Base-by-base conservation (phyloP, 2,113 vertebrate genomes). In the Dipodomys merriami region DNA sequence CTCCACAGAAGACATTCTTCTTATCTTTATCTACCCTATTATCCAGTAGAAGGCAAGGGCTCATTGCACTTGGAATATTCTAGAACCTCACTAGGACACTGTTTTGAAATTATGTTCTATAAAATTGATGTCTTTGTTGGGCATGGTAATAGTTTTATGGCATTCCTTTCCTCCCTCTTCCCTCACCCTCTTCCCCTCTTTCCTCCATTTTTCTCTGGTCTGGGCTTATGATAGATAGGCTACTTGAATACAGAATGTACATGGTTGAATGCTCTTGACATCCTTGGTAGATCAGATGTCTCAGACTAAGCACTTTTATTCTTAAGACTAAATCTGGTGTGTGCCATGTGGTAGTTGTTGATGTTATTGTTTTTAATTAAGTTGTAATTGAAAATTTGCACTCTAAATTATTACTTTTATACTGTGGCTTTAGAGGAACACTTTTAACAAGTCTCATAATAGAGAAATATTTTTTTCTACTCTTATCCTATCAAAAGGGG, bases 321-420 rank as follows among this genome's bases (percentile, higher is more conserved):
- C 19, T 89, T 77, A 20, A 60, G 60, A 90, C 7, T 82, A 71
- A 82, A 92, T 86, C 86, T 72, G 84, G 44, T 1, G 16, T 72
- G 19, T 2, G 39, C 62, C 35, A 8, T 76, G 44, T 62, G 65
- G 80, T 30, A 33, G 73, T 35, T 83, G 27, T 62, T 80, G 71
- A 80, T 62, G 71, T 83, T 80, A 83, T 35, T 94, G 62, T 76
- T 95, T 97, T 90, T 77, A 94, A 96, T 94, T 91, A 96, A 91
- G 64, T 16, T 67, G 85, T 77, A 95, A 95, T 49, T 94, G 90
- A 60, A 91, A 49, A 86, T 64, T 67, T 91, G 65, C 9, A 53
- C 74, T 90, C 86, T 96, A 20, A 22, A 79, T 91, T 83, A 95
- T 95, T 86, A 81, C 57, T 53, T 53, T 94, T 89, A 44, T 6